Evolutionary conservation across 2,888 invertebrate species (phyloP).

Genomic region (Ecdyonurus torrentis): DNA sequence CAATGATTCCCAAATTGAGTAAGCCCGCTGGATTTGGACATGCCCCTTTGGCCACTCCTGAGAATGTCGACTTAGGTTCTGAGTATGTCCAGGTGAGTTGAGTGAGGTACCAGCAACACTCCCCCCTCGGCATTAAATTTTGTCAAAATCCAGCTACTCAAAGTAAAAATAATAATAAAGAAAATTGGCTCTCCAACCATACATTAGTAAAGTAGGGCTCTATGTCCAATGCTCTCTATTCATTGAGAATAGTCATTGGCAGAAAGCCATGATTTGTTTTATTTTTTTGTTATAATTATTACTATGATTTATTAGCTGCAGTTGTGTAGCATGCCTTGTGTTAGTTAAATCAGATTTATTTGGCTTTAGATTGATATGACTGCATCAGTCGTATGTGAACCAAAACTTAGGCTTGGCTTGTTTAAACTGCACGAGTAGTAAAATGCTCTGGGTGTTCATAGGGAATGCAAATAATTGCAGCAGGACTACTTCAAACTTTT

Average conservation of each 20-base stretch:
- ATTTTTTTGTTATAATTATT: conserved; percentile 4
- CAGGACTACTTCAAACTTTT: no score
- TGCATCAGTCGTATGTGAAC: not conserved
- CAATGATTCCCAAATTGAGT: conserved; percentile 23
- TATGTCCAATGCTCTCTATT: no score
- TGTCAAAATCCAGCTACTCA: not conserved
- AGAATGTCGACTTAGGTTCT: conserved; percentile 54
- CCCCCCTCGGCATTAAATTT: not conserved
- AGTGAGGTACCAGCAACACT: not conserved
- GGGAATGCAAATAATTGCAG: no score
- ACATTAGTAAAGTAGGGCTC: no score
- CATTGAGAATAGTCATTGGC: no score
- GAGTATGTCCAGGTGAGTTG: conserved; percentile 48
- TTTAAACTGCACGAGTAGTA: not conserved
- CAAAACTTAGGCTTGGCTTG: not conserved
- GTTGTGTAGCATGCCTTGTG: conserved; percentile 3
- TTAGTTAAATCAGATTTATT: not conserved
- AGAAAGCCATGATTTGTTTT: no score
- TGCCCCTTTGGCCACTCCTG: conserved; percentile 59
- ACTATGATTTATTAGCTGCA: conserved; percentile 6
- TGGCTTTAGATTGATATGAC: not conserved
- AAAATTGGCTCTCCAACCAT: not conserved
- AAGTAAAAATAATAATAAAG: no score
- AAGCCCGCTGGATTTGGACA: conserved; percentile 32
- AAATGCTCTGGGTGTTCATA: no score